Evolutionary conservation across 2,113 vertebrate species (phyloP).

Genomic region (Mastomys natalensis): DNA sequence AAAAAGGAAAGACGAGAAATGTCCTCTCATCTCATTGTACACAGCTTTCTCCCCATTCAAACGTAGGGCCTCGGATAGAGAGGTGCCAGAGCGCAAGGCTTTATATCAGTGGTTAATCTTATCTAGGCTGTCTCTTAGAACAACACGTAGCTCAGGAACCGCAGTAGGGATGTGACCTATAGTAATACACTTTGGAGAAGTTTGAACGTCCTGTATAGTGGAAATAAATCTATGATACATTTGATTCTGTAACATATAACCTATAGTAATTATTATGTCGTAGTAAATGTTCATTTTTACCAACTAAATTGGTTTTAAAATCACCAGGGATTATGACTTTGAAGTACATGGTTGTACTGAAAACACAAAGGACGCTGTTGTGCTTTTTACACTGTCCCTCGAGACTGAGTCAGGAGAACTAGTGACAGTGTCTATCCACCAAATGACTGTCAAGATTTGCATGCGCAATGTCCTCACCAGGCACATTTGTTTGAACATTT

Average conservation of each 20-base stretch:
- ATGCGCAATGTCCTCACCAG: background rate
- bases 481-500: background rate
- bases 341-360: background rate
- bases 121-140: background rate
- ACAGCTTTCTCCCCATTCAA: background rate
- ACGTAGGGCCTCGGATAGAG: background rate
- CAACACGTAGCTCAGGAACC: background rate
- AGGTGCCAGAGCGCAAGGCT: background rate
- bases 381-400: background rate
- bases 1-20: background rate
- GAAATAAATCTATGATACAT: background rate
- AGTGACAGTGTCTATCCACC: background rate
- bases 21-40: background rate
- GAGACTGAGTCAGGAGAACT: background rate
- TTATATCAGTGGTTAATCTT: background rate
- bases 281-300: background rate
- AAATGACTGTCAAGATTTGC: background rate
- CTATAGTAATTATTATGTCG: background rate
- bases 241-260: background rate
- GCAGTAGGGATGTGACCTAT: background rate
- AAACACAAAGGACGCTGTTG: background rate
- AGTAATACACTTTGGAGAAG: background rate
- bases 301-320: conserved; percentile 20
- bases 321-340: background rate
- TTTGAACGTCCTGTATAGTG: background rate